A percentile compares a stretch with the other conserved stretches of the same genome.
Conservation (phyloP, 2,888 invertebrate species). For the Eutolmus rufibarbis region DNA sequence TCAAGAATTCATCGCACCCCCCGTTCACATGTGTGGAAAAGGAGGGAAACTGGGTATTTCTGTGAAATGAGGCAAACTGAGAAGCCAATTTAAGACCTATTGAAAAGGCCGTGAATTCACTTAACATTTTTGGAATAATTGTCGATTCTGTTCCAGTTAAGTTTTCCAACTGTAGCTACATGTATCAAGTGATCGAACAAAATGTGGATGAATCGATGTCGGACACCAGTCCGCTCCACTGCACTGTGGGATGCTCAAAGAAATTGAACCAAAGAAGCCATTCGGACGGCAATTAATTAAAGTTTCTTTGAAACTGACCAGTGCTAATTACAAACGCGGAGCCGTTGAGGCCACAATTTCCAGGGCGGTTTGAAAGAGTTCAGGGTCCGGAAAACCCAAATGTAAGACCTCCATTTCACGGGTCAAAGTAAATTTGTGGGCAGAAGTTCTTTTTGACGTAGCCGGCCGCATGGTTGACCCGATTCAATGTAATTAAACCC, state of each 20-base stretch:
- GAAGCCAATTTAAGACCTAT: not conserved
- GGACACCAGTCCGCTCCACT: not conserved
- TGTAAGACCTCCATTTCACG: not conserved
- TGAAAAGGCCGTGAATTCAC: not conserved
- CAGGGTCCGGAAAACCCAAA: not conserved
- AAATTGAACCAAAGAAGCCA: not conserved
- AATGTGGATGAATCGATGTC: not conserved
- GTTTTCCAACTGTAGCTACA: not conserved
- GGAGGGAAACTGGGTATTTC: not conserved
- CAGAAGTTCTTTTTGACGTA: not conserved
- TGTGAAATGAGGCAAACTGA: not conserved
- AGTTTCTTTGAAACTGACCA: not conserved
- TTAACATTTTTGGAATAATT: not conserved
- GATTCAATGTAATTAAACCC: conserved; percentile 4
- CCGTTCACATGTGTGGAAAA: not conserved
- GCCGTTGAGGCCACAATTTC: not conserved
- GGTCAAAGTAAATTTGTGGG: not conserved
- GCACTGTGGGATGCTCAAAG: not conserved
- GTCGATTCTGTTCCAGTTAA: not conserved
- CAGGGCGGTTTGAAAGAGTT: not conserved
- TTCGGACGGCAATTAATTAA: not conserved
- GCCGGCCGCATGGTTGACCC: not conserved
- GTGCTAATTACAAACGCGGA: not conserved
- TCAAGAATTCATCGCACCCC: not conserved
- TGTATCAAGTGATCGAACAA: not conserved